Base-by-base conservation (phyloP, 2,888 invertebrate species). In the Leptogaster cylindrica region DNA sequence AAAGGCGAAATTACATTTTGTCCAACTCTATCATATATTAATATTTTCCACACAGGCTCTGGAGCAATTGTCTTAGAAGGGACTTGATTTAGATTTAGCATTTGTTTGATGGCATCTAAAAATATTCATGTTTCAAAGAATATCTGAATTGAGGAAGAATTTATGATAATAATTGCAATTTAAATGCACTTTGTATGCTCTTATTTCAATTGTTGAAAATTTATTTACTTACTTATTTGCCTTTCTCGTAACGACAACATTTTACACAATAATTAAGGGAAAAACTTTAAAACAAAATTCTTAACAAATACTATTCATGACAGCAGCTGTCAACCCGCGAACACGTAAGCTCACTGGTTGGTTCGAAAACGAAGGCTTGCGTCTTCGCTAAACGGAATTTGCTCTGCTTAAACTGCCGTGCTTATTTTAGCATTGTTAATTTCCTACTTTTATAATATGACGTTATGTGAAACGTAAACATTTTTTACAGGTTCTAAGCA, bases 1-100 rank as follows among this genome's bases (percentile, higher is more conserved):
- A 99, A 82, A 0, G 99, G 98, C 10, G 98, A 97, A 75, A 99
- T 96, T 55, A 99, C 96, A 79, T 99, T 98, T 83, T 99, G 98
- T 2, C 98, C 98, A 73, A 92, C 89, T 75, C 93, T 87, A 80
- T 99, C 99, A 77, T 97, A 98, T 70, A 99, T 89, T 70, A 99
- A 83, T 67, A 99, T 89, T 84, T 97, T 97, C 97, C 97, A 97
- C 10, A 92, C 90, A 20, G 97, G 96, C 82, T 97, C 94, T 33
- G 89, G 86, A 7, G 90, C 87, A 50, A 89, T 84, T 68, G 87
- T 84, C 79, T 92, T 93, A 2, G 88, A 88, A 70, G 89, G 83
- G 31, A 90, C 87, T 74, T 90, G 88, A 81, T 97, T 96, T 67
- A 97, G 85, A 83, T 97, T 97, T 68, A 97, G 84, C 96, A 97